phyloP scores from a whole-genome alignment of 2,113 vertebrate genomes.

The Crypturellus undulatus region DNA sequence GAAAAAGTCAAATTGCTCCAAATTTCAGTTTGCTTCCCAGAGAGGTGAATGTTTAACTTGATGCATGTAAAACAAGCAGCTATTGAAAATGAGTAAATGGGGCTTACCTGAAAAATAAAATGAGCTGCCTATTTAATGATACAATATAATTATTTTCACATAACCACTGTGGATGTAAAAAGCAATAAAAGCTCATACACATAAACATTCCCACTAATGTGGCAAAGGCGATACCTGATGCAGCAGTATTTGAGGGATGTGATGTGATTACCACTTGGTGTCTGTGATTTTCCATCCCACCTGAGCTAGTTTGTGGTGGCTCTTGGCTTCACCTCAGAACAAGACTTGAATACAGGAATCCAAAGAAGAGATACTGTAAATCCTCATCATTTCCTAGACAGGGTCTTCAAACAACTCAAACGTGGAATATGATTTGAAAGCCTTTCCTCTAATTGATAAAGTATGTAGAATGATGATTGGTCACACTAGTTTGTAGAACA shows the following conservation, averaged over 20 bases:
- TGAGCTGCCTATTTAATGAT: not conserved
- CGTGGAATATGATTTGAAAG: not conserved
- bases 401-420: not conserved
- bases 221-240: accelerated
- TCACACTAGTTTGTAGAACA: not conserved
- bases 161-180: not conserved
- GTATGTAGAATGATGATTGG: not conserved
- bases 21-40: not conserved
- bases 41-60: not conserved
- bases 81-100: not conserved
- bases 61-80: not conserved
- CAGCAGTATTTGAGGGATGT: not conserved
- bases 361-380: not conserved
- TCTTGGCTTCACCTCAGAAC: not conserved
- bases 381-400: not conserved
- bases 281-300: not conserved
- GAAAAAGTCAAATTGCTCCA: not conserved
- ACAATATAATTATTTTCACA: not conserved
- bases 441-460: not conserved
- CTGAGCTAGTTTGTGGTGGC: not conserved
- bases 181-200: not conserved
- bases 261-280: not conserved
- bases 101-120: not conserved
- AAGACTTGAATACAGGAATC: not conserved
- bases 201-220: not conserved